Evolutionary conservation across 2,113 vertebrate species (phyloP).

Genomic region (Atrichornis clamosus): DNA sequence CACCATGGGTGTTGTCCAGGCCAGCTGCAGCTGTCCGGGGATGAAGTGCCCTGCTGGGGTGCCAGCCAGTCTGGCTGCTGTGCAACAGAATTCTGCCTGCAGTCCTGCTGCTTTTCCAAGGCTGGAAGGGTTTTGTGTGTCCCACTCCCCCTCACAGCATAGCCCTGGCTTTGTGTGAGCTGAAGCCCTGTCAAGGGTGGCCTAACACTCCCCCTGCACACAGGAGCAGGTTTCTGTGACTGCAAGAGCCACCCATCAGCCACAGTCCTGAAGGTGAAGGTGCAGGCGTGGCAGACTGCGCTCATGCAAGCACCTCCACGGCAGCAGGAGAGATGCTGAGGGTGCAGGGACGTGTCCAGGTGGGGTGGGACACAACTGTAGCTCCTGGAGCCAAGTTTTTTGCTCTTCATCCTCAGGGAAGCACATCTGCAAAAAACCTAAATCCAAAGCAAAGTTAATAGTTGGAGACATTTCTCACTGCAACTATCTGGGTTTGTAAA

Average conservation of each 20-base stretch:
- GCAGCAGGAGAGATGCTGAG: background rate
- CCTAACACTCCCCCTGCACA: too few relatives aligned
- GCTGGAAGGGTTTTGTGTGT: background rate
- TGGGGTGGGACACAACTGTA: background rate
- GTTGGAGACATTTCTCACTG: background rate
- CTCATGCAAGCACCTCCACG: background rate
- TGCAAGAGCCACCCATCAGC: background rate
- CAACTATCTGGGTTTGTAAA: background rate
- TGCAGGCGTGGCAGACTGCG: accelerated
- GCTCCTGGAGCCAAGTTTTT: background rate
- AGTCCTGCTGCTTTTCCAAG: constrained; percentile 60
- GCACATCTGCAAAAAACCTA: background rate
- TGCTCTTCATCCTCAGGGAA: background rate
- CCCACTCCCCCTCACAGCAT: background rate
- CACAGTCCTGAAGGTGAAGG: accelerated
- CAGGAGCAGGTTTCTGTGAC: background rate
- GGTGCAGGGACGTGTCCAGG: background rate
- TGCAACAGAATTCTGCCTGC: constrained; percentile 79
- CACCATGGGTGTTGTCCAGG: constrained; percentile 72
- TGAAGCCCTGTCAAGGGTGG: background rate
- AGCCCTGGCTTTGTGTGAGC: background rate
- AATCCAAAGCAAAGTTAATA: background rate
- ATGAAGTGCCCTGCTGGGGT: constrained; percentile 72
- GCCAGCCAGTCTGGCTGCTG: constrained; percentile 87
- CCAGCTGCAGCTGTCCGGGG: constrained; percentile 72